Base-by-base conservation (phyloP, 2,888 invertebrate genomes). In the Polia nebulosa region DNA sequence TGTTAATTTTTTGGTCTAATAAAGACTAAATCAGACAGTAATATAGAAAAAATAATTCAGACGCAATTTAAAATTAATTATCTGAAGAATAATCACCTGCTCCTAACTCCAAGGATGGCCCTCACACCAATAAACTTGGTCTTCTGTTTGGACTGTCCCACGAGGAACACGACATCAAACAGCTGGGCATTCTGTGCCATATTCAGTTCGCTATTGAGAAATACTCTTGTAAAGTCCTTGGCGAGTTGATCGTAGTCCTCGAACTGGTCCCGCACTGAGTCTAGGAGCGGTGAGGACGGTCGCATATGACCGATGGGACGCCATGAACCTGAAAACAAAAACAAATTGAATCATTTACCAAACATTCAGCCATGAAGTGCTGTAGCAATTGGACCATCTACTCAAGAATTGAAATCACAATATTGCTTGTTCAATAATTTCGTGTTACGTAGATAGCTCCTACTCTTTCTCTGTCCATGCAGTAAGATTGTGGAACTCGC, bases 181-280 rank as follows among this genome's bases (percentile, higher is more conserved):
- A 99, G 96, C 88, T 97, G 98, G 34, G 98, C 97, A 89, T 98
- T 98, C 72, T 97, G 95, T 36, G 97, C 96, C 72, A 97, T 96
- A 85, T 98, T 98, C 72, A 97, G 97, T 85, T 98, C 97, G 84
- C 96, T 97, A 92, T 99, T 98, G 66, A 98, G 96, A 94, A 99
- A 99, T 85, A 98, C 98, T 84, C 97, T 96, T 11, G 98, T 98
- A 91, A 99, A 99, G 93, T 99, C 99, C 93, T 98, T 98, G 41
- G 99, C 98, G 66, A 99, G 96, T 90, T 98, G 98, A 91, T 99
- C 99, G 94, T 99, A 98, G 93, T 98, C 98, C 93, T 99, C 99
- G 90, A 99, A 99, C 89, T 98, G 98, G 94, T 99, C 99, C 84
- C 99, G 96, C 47, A 99, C 99, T 7, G 98, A 98, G 93, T 99